Evolutionary conservation across 2,888 invertebrate genomes (phyloP).

Genomic region (Idaea aversata): DNA sequence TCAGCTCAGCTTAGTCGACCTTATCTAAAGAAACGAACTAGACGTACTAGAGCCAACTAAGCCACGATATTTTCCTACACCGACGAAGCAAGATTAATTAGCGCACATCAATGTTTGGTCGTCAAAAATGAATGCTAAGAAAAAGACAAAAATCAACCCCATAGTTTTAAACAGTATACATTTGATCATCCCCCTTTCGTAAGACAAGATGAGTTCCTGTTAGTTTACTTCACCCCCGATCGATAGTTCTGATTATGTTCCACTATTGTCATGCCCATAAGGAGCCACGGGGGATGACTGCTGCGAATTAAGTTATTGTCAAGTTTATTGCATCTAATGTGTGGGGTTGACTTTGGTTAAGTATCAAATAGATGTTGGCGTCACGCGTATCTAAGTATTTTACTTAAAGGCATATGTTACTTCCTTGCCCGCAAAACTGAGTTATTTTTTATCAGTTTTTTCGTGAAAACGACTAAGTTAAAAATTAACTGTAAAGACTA

Average conservation of each 20-base stretch:
- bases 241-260: conserved; percentile 71
- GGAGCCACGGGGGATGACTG: conserved; percentile 59
- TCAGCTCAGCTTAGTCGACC: too few relatives aligned
- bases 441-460: too few relatives aligned
- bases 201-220: conserved; percentile 29
- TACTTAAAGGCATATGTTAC: neutral
- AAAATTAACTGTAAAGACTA: neutral
- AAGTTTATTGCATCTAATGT: conserved; percentile 75
- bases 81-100: too few relatives aligned
- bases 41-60: too few relatives aligned
- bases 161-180: neutral
- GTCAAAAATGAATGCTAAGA: too few relatives aligned
- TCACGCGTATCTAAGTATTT: conserved; percentile 29
- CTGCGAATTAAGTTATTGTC: conserved; percentile 77
- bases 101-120: too few relatives aligned
- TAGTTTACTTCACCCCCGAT: conserved; percentile 49
- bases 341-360: conserved; percentile 51
- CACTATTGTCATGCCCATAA: conserved; percentile 60
- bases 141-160: neutral
- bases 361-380: conserved; percentile 30
- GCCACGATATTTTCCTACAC: too few relatives aligned
- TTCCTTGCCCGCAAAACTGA: too few relatives aligned
- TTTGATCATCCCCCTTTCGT: conserved; percentile 3
- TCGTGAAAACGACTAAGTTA: neutral
- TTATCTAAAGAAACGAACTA: too few relatives aligned